phyloP scores from a whole-genome alignment of 2,888 invertebrate species.

The Phortica okadai region DNA sequence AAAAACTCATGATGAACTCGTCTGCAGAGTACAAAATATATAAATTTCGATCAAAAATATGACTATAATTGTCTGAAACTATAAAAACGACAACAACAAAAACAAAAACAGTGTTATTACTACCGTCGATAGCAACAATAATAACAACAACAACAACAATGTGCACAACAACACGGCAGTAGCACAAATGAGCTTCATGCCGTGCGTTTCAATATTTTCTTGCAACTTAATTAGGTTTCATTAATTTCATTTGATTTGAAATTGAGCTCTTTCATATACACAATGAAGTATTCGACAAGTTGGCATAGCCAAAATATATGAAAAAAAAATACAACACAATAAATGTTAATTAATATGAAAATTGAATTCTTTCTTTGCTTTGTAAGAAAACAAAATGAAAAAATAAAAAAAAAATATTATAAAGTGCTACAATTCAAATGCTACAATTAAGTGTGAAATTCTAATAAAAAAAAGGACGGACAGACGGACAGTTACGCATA shows the following conservation, averaged over 20 bases:
- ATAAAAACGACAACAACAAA: slow-evolving; percentile 36
- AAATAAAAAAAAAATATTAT: slow-evolving; percentile 27
- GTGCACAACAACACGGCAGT: slow-evolving; percentile 23
- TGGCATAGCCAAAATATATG: slow-evolving; percentile 21
- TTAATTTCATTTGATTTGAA: slow-evolving; percentile 52
- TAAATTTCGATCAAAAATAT: background rate
- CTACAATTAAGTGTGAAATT: slow-evolving; percentile 56
- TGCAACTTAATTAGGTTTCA: slow-evolving; percentile 63
- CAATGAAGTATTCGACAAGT: background rate
- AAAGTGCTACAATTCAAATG: slow-evolving; percentile 37
- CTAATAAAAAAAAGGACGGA: slow-evolving; percentile 46
- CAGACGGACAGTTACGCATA: too few relatives aligned
- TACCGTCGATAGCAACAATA: slow-evolving; percentile 33
- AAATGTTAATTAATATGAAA: slow-evolving; percentile 50
- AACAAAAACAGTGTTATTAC: background rate
- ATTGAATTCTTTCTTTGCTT: slow-evolving; percentile 35
- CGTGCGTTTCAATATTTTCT: slow-evolving; percentile 11
- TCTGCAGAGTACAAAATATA: too few relatives aligned
- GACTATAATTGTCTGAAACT: background rate
- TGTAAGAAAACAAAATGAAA: too few relatives aligned
- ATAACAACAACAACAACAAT: slow-evolving; percentile 12
- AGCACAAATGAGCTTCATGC: background rate
- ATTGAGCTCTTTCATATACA: slow-evolving; percentile 52
- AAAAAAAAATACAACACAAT: background rate
- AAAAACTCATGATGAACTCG: slow-evolving; percentile 21